Percentiles rank a stretch among this genome's conserved stretches.
These are phyloP conservation scores for Pandemis heparana DNA, from an alignment of 2,888 invertebrate species.

Conservation along the genomic window DNA sequence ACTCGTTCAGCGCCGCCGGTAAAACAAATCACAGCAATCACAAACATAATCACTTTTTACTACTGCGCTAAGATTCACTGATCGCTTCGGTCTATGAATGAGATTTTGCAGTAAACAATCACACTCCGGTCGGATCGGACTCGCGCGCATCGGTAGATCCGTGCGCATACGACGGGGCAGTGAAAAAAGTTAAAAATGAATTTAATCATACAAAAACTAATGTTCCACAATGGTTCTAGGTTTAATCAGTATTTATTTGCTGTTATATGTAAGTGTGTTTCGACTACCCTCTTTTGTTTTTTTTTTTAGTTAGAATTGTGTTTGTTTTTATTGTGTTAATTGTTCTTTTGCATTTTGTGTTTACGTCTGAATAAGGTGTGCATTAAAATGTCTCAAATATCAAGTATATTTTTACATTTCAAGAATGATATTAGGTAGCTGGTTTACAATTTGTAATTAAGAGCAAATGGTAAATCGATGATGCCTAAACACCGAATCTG, in stretches of 20 bases:
- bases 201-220: conserved; percentile 70
- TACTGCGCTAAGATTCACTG: background rate
- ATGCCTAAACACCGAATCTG: no score
- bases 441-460: no score
- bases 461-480: no score
- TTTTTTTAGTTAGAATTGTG: background rate
- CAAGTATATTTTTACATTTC: background rate
- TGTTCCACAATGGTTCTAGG: conserved; percentile 75
- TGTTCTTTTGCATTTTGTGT: background rate
- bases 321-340: background rate
- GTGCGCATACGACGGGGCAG: background rate
- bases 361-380: background rate
- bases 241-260: conserved; percentile 80
- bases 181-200: conserved; percentile 66
- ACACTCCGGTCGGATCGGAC: background rate
- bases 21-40: background rate
- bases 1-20: background rate
- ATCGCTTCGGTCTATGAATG: conserved; percentile 14
- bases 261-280: conserved; percentile 69
- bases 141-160: conserved; percentile 1
- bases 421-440: no score
- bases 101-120: conserved; percentile 3
- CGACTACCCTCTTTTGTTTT: conserved; percentile 5
- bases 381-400: background rate
- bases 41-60: background rate